A percentile compares a stretch with the other conserved stretches of the same genome.
Conservation (phyloP, 1,140 invertebrate genomes). For the Agraylea sexmaculata region DNA sequence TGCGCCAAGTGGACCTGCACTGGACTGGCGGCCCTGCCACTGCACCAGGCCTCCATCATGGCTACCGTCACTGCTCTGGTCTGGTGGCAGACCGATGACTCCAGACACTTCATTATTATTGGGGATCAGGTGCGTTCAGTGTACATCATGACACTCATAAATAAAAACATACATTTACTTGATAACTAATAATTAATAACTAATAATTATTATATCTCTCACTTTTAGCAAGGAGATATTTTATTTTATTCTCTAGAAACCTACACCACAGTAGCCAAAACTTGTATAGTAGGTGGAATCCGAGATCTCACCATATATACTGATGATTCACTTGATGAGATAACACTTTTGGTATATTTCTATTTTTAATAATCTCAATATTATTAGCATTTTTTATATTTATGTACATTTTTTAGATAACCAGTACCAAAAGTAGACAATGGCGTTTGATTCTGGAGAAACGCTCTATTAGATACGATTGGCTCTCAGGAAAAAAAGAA, state of each 20-base stretch:
- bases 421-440: slow-evolving; percentile 18
- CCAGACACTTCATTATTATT: slow-evolving; percentile 14
- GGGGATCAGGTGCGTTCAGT: slow-evolving; percentile 14
- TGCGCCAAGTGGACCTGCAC: too few species aligned
- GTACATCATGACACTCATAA: neutral
- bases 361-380: slow-evolving; percentile 1
- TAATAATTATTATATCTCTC: too few species aligned
- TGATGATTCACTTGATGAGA: slow-evolving; percentile 14
- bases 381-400: neutral
- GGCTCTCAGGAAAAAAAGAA: slow-evolving; percentile 12
- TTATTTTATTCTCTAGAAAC: slow-evolving; percentile 16
- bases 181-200: neutral
- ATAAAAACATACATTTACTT: neutral
- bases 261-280: slow-evolving; percentile 15
- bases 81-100: slow-evolving; percentile 18
- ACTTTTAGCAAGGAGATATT: slow-evolving; percentile 13
- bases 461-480: slow-evolving; percentile 10
- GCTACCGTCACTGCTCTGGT: slow-evolving; percentile 9
- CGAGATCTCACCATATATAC: slow-evolving; percentile 14
- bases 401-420: slow-evolving; percentile 17
- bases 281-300: slow-evolving; percentile 18
- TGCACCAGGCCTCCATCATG: slow-evolving; percentile 10
- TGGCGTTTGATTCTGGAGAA: slow-evolving; percentile 16
- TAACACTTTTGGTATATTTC: slow-evolving; percentile 15
- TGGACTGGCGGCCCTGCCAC: too few species aligned